Conservation (phyloP, 2,797 vertebrate species). For the Podargus strigoides region DNA sequence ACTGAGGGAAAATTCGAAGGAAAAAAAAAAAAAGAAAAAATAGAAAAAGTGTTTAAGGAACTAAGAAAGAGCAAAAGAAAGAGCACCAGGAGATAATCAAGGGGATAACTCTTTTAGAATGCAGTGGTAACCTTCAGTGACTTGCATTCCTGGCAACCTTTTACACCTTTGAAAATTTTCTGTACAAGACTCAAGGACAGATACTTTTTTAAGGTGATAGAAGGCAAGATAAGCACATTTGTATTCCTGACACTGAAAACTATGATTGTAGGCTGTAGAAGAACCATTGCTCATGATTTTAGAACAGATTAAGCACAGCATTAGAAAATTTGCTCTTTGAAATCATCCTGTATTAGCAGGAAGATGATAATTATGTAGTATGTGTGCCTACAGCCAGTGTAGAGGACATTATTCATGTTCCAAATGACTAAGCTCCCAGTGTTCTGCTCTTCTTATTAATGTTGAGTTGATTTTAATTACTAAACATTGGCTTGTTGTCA, state of each 20-base stretch:
- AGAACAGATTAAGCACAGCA: background rate
- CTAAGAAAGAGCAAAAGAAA: background rate
- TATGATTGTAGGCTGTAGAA: background rate
- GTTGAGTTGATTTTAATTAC: background rate
- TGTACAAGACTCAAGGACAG: background rate
- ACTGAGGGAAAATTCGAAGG: background rate
- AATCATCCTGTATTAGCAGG: background rate
- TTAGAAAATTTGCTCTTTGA: slow-evolving; percentile 1
- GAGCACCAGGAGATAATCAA: background rate
- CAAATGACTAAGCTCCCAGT: background rate
- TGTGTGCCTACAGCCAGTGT: background rate
- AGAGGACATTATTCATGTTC: slow-evolving; percentile 12
- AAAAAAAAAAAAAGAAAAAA: too few species aligned
- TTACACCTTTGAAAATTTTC: background rate
- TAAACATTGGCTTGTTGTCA: background rate
- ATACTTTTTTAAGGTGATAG: background rate
- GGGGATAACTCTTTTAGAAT: background rate
- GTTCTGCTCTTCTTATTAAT: background rate
- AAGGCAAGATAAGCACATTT: background rate
- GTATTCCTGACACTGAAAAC: background rate
- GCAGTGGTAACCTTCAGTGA: background rate
- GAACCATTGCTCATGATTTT: background rate
- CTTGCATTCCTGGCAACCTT: background rate
- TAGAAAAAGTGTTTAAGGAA: background rate
- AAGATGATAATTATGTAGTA: background rate